These are phyloP conservation scores for Lochmaea crataegi DNA, from an alignment of 2,888 invertebrate species.

Conservation along the genomic window DNA sequence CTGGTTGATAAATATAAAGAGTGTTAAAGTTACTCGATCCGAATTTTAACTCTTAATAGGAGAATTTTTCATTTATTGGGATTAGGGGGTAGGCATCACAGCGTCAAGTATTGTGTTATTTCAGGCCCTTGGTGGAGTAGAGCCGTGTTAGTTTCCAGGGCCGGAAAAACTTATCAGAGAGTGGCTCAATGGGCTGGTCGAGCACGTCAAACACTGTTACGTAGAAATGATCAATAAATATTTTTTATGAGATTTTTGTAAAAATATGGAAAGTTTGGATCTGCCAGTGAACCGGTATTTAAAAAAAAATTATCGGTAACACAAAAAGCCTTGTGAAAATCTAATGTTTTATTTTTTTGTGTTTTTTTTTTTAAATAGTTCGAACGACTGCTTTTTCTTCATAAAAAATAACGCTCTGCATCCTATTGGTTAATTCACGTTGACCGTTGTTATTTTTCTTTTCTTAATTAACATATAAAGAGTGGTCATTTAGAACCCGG, in stretches of 20 bases:
- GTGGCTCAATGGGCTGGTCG: conserved; percentile 29
- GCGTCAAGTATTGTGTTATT: conserved; percentile 19
- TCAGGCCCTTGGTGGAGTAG: conserved; percentile 32
- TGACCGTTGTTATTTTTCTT: not conserved
- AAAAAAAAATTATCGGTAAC: conserved; percentile 23
- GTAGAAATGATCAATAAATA: conserved; percentile 12
- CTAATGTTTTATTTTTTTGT: conserved; percentile 17
- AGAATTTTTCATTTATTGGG: not conserved
- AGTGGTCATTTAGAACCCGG: no score
- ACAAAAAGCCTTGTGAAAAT: conserved; percentile 19
- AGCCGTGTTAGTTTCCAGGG: conserved; percentile 15
- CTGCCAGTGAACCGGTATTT: not conserved
- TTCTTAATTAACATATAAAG: not conserved
- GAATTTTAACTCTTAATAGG: not conserved
- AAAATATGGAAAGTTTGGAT: conserved; percentile 30
- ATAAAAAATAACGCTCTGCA: not conserved
- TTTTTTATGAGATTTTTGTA: not conserved
- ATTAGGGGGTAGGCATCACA: not conserved
- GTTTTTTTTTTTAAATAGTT: conserved; percentile 4
- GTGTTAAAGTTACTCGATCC: no score
- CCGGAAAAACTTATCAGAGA: conserved; percentile 28
- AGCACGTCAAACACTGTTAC: conserved; percentile 20
- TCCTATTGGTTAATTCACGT: conserved; percentile 7
- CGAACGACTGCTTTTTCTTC: conserved; percentile 11
- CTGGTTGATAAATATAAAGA: no score